phyloP scores from a whole-genome alignment of 1,140 invertebrate genomes.

The Pseudomyrmex pallidus region DNA sequence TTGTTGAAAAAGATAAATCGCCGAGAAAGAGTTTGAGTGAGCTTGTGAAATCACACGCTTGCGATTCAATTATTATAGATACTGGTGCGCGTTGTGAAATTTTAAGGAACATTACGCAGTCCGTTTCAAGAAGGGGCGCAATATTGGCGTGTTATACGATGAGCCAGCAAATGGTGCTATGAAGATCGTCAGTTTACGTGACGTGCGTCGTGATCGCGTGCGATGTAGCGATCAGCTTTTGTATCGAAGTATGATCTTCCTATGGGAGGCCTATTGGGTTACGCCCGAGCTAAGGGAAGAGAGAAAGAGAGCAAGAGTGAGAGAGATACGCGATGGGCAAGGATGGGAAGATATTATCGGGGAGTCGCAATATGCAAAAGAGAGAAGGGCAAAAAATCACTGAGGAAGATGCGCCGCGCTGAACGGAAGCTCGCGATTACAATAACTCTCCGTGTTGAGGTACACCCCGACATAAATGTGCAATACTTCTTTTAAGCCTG shows the following conservation, averaged over 20 bases:
- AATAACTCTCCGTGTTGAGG: conserved; percentile 23
- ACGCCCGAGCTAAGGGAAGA: conserved; percentile 56
- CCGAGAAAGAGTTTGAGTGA: neutral
- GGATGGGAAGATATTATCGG: conserved; percentile 50
- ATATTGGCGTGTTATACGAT: conserved; percentile 71
- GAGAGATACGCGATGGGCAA: conserved; percentile 39
- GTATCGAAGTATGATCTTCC: conserved; percentile 82
- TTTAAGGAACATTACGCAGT: conserved; percentile 55
- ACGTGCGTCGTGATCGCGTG: conserved; percentile 84
- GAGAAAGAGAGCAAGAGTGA: conserved; percentile 21
- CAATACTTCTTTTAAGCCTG: neutral
- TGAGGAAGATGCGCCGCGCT: conserved; percentile 7
- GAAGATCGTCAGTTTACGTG: conserved; percentile 82
- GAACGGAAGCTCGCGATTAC: conserved; percentile 49
- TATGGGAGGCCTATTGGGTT: conserved; percentile 83
- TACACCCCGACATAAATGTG: conserved; percentile 8
- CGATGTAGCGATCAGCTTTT: conserved; percentile 84
- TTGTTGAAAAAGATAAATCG: neutral
- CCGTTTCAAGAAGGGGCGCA: conserved; percentile 56
- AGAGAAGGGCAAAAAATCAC: conserved; percentile 40
- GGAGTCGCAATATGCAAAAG: conserved; percentile 44
- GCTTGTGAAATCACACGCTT: neutral
- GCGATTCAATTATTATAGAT: neutral
- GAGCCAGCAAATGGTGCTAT: conserved; percentile 79
- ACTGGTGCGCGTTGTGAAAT: conserved; percentile 48